Percentiles rank a stretch among this genome's conserved stretches.
Conservation (phyloP, 2,113 vertebrate species). For the Heliornis fulica region DNA sequence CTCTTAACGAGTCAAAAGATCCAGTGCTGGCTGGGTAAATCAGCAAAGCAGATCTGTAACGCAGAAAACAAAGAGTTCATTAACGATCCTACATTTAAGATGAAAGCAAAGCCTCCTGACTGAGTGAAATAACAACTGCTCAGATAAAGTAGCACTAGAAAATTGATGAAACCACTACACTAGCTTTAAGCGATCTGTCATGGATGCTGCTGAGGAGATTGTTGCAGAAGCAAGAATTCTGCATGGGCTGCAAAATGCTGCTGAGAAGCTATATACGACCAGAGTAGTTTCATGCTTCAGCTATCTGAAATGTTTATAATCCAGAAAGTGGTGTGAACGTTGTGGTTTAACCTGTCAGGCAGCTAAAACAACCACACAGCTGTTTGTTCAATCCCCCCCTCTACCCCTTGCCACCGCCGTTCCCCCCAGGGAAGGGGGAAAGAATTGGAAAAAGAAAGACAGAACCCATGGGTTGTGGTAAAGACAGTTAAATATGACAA, state of each 20-base stretch:
- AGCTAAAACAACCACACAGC: too few relatives aligned
- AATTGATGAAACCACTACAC: not conserved
- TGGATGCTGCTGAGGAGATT: not conserved
- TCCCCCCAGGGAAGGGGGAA: too few relatives aligned
- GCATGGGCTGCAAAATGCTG: not conserved
- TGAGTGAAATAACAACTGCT: not conserved
- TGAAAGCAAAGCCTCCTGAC: not conserved
- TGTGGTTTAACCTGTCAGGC: too few relatives aligned
- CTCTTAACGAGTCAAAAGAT: not conserved
- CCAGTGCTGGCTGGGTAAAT: not conserved
- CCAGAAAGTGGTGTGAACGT: not conserved
- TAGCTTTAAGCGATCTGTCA: not conserved
- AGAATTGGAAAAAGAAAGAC: too few relatives aligned
- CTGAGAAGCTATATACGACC: not conserved
- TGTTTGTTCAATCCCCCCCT: too few relatives aligned
- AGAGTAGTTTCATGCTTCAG: not conserved
- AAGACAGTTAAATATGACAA: too few relatives aligned
- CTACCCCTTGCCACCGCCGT: too few relatives aligned
- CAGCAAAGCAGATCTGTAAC: not conserved
- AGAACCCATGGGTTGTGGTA: too few relatives aligned
- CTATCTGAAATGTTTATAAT: not conserved
- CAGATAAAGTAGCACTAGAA: not conserved
- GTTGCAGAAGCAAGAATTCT: not conserved
- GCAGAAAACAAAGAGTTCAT: not conserved
- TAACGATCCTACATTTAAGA: not conserved